Conservation (phyloP, 2,113 vertebrate genomes). For the Dolichallabes microphthalmus region DNA sequence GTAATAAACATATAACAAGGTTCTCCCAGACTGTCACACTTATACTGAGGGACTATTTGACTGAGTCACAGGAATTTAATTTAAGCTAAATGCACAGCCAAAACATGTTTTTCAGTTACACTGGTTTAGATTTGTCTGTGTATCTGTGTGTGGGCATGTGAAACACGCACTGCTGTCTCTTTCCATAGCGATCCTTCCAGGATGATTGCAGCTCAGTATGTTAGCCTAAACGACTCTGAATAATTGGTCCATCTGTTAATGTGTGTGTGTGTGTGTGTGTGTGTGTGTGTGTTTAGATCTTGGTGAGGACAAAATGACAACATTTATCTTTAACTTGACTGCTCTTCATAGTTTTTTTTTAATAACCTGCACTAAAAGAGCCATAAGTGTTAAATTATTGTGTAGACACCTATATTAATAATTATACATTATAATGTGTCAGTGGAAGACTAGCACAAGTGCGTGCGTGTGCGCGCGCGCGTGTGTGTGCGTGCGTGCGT, state of each 20-base stretch:
- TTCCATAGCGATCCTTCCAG: conserved; percentile 22
- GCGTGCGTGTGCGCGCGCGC: conserved; percentile 21
- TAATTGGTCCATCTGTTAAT: conserved; percentile 8
- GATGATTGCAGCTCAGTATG: neutral
- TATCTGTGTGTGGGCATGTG: neutral
- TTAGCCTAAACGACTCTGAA: conserved; percentile 11
- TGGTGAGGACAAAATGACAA: neutral
- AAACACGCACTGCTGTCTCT: conserved; percentile 30
- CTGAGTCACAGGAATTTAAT: neutral
- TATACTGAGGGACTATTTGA: neutral
- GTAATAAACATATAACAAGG: neutral
- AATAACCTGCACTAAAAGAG: neutral
- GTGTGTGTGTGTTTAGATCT: neutral
- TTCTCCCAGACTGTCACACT: neutral
- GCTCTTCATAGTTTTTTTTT: neutral
- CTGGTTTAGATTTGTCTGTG: neutral
- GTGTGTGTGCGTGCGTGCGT: conserved; percentile 19
- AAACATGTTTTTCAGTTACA: neutral
- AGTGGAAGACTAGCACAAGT: neutral
- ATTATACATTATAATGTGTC: neutral
- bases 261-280: neutral
- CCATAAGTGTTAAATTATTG: neutral
- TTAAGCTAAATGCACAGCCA: neutral
- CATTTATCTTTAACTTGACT: neutral
- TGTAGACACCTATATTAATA: neutral